A percentile compares a stretch with the other conserved stretches of the same genome.
Evolutionary conservation across 2,113 vertebrate species (phyloP).

Genomic region (Cisticola juncidis): DNA sequence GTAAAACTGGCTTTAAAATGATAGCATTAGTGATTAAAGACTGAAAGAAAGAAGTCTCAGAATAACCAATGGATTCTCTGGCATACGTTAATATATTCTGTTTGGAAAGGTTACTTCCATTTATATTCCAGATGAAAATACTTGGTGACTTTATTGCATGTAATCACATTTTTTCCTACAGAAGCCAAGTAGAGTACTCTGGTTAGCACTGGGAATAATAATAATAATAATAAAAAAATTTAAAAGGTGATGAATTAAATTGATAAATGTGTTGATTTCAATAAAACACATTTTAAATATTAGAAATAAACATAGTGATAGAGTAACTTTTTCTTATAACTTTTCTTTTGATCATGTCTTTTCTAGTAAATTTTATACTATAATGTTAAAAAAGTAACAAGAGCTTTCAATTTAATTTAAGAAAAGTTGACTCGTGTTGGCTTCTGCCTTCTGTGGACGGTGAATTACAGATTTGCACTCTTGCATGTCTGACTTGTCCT

Average conservation of each 20-base stretch:
- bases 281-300: not conserved
- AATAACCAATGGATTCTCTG: slow-evolving; percentile 13
- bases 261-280: not conserved
- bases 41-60: not conserved
- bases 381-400: not conserved
- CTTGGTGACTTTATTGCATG: not conserved
- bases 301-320: not conserved
- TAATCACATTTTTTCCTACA: not conserved
- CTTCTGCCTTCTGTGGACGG: fast-evolving
- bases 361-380: not conserved
- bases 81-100: slow-evolving; percentile 45
- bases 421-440: fast-evolving
- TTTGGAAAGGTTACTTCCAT: slow-evolving; percentile 57
- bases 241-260: not conserved
- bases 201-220: not conserved
- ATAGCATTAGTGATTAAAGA: slow-evolving; percentile 46
- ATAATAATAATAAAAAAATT: not conserved
- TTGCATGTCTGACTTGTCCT: fast-evolving
- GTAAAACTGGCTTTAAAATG: not conserved
- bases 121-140: slow-evolving; percentile 49
- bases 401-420: not conserved
- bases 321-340: not conserved
- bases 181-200: not conserved
- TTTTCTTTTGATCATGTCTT: not conserved
- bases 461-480: not conserved